These are phyloP conservation scores for Hyppa rectilinea DNA, from an alignment of 2,888 invertebrate species.

Conservation along the genomic window DNA sequence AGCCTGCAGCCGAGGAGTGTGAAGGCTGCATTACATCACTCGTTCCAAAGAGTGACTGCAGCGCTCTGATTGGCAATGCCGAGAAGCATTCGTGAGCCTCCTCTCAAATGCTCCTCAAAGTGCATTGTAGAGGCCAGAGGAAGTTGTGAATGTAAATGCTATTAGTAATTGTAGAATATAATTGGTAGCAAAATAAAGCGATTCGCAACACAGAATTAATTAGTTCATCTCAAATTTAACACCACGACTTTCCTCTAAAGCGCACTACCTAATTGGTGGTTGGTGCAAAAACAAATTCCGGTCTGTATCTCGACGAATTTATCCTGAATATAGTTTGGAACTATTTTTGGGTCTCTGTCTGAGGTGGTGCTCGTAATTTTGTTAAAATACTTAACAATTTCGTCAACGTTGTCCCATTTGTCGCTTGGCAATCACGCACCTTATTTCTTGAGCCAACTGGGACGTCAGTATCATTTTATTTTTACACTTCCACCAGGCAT, in stretches of 20 bases:
- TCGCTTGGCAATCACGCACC: conserved; percentile 63
- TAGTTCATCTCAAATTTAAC: conserved; percentile 13
- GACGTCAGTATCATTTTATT: conserved; percentile 64
- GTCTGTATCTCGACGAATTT: conserved; percentile 5
- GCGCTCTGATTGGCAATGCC: conserved; percentile 85
- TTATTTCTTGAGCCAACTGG: conserved; percentile 63
- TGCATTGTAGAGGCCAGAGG: conserved; percentile 59
- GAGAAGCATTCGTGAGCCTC: conserved; percentile 70
- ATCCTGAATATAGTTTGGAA: conserved; percentile 4
- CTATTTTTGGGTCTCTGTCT: background rate
- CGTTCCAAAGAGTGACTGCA: conserved; percentile 84
- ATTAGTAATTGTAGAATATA: conserved; percentile 21
- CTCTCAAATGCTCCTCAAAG: conserved; percentile 51
- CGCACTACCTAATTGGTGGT: conserved; percentile 5
- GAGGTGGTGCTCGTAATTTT: conserved; percentile 3
- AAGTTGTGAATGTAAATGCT: conserved; percentile 44
- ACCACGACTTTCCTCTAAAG: conserved; percentile 8
- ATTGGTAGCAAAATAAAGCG: conserved; percentile 7
- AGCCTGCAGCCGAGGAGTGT: conserved; percentile 70
- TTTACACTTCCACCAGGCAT: conserved; percentile 48
- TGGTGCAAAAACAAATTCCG: background rate
- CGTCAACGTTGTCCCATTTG: conserved; percentile 52
- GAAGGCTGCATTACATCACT: conserved; percentile 87
- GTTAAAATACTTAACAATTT: conserved; percentile 49
- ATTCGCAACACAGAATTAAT: conserved; percentile 18